These are phyloP conservation scores for Ferdinandea cuprea DNA, from an alignment of 2,888 invertebrate genomes.

Conservation along the genomic window DNA sequence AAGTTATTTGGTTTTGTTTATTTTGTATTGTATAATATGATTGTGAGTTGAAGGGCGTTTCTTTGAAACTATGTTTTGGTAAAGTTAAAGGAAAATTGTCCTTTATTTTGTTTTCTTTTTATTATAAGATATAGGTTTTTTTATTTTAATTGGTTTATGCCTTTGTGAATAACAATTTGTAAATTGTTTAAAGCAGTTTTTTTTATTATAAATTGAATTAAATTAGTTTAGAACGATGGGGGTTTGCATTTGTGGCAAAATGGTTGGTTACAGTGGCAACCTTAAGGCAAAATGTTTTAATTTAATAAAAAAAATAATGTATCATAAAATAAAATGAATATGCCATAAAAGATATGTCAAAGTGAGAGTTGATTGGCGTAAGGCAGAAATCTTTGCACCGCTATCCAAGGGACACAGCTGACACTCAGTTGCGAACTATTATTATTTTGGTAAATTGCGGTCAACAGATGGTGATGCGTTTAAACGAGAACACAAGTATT, in stretches of 20 bases:
- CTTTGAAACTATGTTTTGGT: slow-evolving; percentile 57
- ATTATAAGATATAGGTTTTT: not conserved
- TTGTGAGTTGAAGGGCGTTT: slow-evolving; percentile 68
- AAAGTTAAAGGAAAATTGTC: slow-evolving; percentile 37
- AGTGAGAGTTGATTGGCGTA: no score
- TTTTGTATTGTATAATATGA: slow-evolving; percentile 57
- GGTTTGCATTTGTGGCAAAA: not conserved
- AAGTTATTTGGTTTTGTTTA: slow-evolving; percentile 23
- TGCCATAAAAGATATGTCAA: no score
- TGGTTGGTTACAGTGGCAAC: not conserved
- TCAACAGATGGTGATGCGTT: no score
- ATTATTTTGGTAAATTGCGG: no score
- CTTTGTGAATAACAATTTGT: slow-evolving; percentile 63
- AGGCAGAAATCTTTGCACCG: no score
- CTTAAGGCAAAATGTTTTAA: no score
- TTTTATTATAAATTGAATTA: slow-evolving; percentile 44
- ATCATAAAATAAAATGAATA: no score
- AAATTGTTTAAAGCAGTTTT: slow-evolving; percentile 72
- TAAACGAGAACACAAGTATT: no score
- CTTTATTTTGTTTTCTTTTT: slow-evolving; percentile 38
- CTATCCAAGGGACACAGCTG: no score
- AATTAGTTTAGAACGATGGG: no score
- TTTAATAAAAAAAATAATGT: no score
- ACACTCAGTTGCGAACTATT: no score
- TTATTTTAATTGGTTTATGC: slow-evolving; percentile 11